phyloP scores from a whole-genome alignment of 2,113 vertebrate species.

The Chitala chitala region DNA sequence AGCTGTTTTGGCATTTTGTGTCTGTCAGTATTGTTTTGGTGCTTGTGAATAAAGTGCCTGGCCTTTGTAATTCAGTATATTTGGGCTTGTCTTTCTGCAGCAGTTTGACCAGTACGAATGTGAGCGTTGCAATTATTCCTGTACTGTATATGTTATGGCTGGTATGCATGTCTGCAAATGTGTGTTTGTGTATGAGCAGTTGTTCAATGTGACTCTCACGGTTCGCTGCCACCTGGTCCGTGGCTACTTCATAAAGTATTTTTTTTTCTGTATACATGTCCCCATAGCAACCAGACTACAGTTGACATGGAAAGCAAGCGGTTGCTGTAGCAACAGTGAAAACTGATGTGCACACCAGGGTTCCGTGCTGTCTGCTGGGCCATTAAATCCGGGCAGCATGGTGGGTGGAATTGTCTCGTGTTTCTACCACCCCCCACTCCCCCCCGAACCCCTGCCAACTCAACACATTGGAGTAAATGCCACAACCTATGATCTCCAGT shows the following conservation, averaged over 20 bases:
- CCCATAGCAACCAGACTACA: constrained; percentile 85
- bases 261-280: constrained; percentile 88
- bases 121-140: not conserved
- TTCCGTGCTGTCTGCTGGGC: not conserved
- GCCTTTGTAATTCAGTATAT: too few species aligned
- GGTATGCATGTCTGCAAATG: not conserved
- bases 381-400: not conserved
- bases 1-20: too few species aligned
- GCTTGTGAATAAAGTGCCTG: too few species aligned
- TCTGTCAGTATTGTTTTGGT: too few species aligned
- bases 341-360: constrained; percentile 69
- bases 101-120: not conserved
- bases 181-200: not conserved
- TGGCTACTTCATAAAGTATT: constrained; percentile 78
- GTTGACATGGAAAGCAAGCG: constrained; percentile 95
- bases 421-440: not conserved
- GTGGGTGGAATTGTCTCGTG: not conserved
- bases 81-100: not conserved
- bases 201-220: constrained; percentile 45
- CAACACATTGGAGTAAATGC: not conserved
- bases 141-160: too few species aligned
- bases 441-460: not conserved
- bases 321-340: constrained; percentile 87
- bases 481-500: not conserved
- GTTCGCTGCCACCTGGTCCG: constrained; percentile 84